These are phyloP conservation scores for Clarias pachynema DNA, from an alignment of 2,797 vertebrate species.

Conservation along the genomic window DNA sequence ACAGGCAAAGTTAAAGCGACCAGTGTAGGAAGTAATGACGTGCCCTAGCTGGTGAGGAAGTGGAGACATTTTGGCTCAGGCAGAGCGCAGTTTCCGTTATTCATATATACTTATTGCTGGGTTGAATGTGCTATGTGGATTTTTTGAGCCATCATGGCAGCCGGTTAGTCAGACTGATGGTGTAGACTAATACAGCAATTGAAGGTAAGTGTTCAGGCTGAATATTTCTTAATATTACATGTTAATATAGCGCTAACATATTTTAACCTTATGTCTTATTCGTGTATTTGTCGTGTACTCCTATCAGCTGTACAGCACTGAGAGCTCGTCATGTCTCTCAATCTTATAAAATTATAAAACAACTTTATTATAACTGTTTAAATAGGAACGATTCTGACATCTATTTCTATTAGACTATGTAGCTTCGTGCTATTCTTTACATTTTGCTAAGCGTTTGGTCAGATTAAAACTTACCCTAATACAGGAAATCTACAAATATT, in stretches of 20 bases:
- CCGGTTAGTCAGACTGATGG: not conserved
- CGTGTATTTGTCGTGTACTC: not conserved
- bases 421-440: not conserved
- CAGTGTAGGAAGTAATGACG: not conserved
- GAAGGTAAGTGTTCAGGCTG: not conserved
- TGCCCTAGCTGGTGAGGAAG: not conserved
- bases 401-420: not conserved
- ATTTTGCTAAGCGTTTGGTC: not conserved
- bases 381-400: not conserved
- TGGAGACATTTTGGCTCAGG: conserved; percentile 71
- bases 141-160: conserved; percentile 66
- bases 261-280: not conserved
- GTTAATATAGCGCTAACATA: not conserved
- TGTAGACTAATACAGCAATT: not conserved
- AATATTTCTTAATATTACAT: not conserved
- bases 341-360: not conserved
- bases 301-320: not conserved
- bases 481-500: not conserved
- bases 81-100: conserved; percentile 18
- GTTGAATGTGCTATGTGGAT: not conserved
- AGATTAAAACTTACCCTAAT: not conserved
- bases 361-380: not conserved
- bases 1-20: too few species aligned
- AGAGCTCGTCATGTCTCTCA: not conserved
- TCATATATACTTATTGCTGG: not conserved